Conservation (phyloP, 2,888 invertebrate genomes). For the Scaptomyza reducta region DNA sequence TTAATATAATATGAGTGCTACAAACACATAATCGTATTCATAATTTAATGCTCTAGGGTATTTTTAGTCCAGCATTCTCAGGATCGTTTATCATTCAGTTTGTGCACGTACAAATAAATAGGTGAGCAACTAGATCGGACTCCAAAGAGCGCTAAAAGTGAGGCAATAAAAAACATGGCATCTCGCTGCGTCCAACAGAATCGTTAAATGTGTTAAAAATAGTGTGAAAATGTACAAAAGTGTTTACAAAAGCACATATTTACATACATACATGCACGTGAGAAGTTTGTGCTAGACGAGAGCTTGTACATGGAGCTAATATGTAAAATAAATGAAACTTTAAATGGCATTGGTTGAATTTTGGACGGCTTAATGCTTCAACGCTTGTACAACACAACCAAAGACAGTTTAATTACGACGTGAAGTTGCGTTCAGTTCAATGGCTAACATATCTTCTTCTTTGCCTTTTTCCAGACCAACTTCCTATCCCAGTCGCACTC, state of each 20-base stretch:
- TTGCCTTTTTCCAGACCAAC: not conserved
- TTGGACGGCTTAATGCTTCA: slow-evolving; percentile 68
- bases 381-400: slow-evolving; percentile 58
- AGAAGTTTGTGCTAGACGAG: not conserved
- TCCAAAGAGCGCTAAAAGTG: slow-evolving; percentile 65
- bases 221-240: slow-evolving; percentile 69
- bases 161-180: slow-evolving; percentile 65
- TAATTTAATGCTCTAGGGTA: slow-evolving; percentile 7
- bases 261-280: not conserved
- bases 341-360: slow-evolving; percentile 70
- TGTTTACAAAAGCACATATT: not conserved
- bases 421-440: slow-evolving; percentile 62
- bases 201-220: slow-evolving; percentile 77
- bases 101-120: slow-evolving; percentile 48
- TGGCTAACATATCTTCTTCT: slow-evolving; percentile 18
- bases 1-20: too few relatives aligned
- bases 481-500: not conserved
- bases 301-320: slow-evolving; percentile 23
- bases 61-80: not conserved
- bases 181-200: slow-evolving; percentile 56
- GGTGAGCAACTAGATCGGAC: slow-evolving; percentile 38
- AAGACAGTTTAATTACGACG: slow-evolving; percentile 80
- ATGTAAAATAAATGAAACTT: slow-evolving; percentile 62
- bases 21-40: too few relatives aligned
- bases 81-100: slow-evolving; percentile 4